Evolutionary conservation across 1,140 invertebrate species (phyloP).

Genomic region (Pseudomyrmex concolor): DNA sequence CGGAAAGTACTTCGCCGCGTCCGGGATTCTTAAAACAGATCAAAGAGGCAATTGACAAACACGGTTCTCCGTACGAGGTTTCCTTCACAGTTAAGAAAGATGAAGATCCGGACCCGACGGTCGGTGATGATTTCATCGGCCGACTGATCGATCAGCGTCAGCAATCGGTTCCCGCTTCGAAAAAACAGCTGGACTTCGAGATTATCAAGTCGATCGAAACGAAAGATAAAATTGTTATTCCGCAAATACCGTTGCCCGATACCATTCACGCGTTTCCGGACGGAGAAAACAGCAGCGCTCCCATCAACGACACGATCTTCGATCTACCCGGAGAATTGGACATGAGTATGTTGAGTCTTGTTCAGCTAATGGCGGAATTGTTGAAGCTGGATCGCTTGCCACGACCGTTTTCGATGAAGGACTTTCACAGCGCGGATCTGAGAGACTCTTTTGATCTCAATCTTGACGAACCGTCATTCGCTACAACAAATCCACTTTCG

Average conservation of each 20-base stretch:
- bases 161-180: background rate
- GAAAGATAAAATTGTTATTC: background rate
- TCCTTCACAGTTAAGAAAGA: constrained; percentile 67
- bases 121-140: constrained; percentile 62
- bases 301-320: background rate
- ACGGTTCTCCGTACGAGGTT: constrained; percentile 73
- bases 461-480: background rate
- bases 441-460: background rate
- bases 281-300: background rate
- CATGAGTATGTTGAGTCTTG: constrained; percentile 49
- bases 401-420: too few relatives aligned
- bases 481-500: background rate
- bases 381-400: background rate
- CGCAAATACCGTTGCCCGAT: background rate
- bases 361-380: constrained; percentile 19
- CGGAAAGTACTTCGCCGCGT: background rate
- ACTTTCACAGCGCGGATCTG: background rate
- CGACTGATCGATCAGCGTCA: constrained; percentile 68
- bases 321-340: background rate
- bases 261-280: background rate
- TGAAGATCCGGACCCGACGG: constrained; percentile 46
- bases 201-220: constrained; percentile 68
- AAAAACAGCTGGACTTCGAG: constrained; percentile 53
- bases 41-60: constrained; percentile 65
- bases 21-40: constrained; percentile 52